A percentile compares a stretch with the other conserved stretches of the same genome.
Conservation (phyloP, 2,797 vertebrate species). For the Chelon labrosus region DNA sequence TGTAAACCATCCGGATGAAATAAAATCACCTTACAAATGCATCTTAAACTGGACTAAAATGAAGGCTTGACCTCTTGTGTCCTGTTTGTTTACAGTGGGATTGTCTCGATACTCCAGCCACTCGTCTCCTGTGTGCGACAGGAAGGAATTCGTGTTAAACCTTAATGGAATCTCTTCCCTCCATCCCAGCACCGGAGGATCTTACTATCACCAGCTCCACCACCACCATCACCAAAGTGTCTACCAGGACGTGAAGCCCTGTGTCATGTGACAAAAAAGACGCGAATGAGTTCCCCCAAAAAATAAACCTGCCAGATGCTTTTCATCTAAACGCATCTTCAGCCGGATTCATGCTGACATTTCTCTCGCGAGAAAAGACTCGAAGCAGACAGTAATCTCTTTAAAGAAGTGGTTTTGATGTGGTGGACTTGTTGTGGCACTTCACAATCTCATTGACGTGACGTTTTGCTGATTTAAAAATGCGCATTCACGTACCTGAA, state of each 20-base stretch:
- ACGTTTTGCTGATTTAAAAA: constrained; percentile 14
- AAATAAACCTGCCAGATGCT: background rate
- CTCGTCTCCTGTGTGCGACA: constrained; percentile 91
- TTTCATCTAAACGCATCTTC: background rate
- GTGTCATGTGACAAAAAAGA: constrained; percentile 87
- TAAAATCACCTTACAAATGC: too few relatives aligned
- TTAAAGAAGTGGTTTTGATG: background rate
- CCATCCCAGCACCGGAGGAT: constrained; percentile 89
- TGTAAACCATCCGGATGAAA: too few relatives aligned
- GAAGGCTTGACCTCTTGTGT: constrained; percentile 19
- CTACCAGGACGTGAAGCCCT: constrained; percentile 96
- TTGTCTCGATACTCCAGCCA: constrained; percentile 93
- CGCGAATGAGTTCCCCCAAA: background rate
- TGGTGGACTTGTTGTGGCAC: constrained; percentile 9
- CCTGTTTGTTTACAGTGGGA: constrained; percentile 86
- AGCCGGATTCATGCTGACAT: background rate
- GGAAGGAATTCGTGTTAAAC: constrained; percentile 96
- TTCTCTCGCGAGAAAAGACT: too few relatives aligned
- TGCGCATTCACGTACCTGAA: constrained; percentile 10
- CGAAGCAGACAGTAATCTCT: background rate
- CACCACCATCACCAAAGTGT: constrained; percentile 91
- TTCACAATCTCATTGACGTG: background rate
- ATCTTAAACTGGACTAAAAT: background rate
- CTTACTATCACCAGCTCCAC: constrained; percentile 90
- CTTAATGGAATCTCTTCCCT: constrained; percentile 96